These are phyloP conservation scores for Drosophila ananassae DNA, from an alignment of 1,140 invertebrate species.

Conservation along the genomic window DNA sequence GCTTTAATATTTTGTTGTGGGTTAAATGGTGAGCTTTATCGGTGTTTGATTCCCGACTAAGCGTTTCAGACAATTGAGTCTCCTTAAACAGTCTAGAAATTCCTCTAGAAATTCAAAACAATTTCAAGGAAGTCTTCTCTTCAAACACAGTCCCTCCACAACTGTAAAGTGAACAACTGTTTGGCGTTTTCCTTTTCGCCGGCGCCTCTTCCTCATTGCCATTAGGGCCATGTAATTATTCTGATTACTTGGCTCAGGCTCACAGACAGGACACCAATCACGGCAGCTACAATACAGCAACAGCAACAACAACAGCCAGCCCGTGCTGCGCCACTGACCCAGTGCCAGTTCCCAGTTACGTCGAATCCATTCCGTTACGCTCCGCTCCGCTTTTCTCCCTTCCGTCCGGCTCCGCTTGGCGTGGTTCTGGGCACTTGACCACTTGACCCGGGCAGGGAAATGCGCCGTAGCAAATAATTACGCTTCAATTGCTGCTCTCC, in stretches of 20 bases:
- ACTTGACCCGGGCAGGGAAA: conserved; percentile 66
- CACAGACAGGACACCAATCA: conserved; percentile 35
- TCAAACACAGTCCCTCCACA: conserved; percentile 21
- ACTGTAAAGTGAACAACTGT: conserved; percentile 56
- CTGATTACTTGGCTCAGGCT: conserved; percentile 71
- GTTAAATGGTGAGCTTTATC: not conserved
- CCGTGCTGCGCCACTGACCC: conserved; percentile 76
- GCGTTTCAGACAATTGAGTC: not conserved
- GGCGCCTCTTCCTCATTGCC: conserved; percentile 41
- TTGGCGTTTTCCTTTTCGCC: conserved; percentile 43
- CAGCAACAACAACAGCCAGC: conserved; percentile 18
- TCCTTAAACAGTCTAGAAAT: not conserved
- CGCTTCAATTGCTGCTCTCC: conserved; percentile 70
- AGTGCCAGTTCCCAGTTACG: conserved; percentile 68
- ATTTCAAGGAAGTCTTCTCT: conserved; percentile 2
- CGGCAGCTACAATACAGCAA: conserved; percentile 30
- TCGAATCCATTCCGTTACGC: conserved; percentile 17
- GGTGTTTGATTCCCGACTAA: not conserved
- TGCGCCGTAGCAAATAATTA: conserved; percentile 79
- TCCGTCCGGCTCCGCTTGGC: conserved; percentile 3
- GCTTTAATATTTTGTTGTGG: not conserved
- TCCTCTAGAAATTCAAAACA: not conserved
- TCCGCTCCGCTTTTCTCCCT: not conserved
- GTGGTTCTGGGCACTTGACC: conserved; percentile 54
- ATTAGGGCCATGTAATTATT: conserved; percentile 77